Evolutionary conservation across 2,888 invertebrate species (phyloP), one percentile per base, ranked within the genome.

Genomic region (Phortica magna): DNA sequence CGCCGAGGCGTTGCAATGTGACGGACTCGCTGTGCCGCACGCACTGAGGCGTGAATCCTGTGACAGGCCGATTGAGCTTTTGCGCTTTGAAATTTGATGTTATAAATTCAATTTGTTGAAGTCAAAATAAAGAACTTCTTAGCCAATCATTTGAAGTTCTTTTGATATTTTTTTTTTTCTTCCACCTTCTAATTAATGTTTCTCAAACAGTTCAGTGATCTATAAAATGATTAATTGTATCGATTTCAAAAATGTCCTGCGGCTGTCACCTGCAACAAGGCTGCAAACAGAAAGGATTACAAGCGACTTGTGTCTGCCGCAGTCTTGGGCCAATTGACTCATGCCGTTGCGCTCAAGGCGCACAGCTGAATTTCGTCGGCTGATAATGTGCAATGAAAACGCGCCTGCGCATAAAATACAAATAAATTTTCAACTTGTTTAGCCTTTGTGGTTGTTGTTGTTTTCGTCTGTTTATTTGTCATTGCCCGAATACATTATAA

Each of bases 371-470:
- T 43, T 39, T n/a, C 9, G 17, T 53, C 48, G 22, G 53, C 67
- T 53, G 67, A 31, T 41, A 74, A 19, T 53, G 42, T 39, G 41
- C 9, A 31, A 53, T 48, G 57, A 59, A 59, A 0, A 76, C 78
- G 80, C 80, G 78, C 78, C 74, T 82, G 76, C 81, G 89, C 90
- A 89, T 89, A 89, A 89, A 89, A 89, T 89, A 83, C 83, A 89
- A 88, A 89, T 89, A 89, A 90, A 90, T 89, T 89, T 81, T 81
- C 83, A 83, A 87, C 88, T 88, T 59, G 53, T 74, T 74, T 71
- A 71, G 70, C 70, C 70, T 53, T 55, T 70, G 19, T 14, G n/a
- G n/a, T n/a, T n/a, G n/a, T n/a, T 84, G 82, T 87, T 88, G 86
- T 12, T 19, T 64, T 39, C 77, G 76, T 76, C n/a, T 74, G 78